Base-by-base conservation (phyloP, 2,888 invertebrate species). In the Stramonita haemastoma region DNA sequence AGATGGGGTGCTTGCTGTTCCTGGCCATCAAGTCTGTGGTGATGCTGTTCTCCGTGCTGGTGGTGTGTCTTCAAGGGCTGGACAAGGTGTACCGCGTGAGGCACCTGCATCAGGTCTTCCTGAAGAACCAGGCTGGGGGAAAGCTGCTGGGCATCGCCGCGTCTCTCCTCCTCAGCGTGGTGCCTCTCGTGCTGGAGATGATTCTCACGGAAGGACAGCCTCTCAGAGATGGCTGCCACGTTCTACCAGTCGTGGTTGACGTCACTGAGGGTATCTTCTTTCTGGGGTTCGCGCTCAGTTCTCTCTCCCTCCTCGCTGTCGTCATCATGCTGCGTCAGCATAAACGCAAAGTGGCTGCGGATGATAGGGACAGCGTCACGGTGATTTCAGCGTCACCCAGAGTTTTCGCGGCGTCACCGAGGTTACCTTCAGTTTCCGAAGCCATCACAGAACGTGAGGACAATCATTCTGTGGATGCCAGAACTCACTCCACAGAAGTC, bases 41-140 rank as follows among this genome's bases (percentile, higher is more conserved):
- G 83, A 88, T 88, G 36, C 70, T 88, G 11, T 81, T 81, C 66
- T 81, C 88, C 83, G 66, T 88, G 83, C 36, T 84, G 17, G 70
- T 66, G 5, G 66, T 83, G 6, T 22, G 46, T 0, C 84, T 88
- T 1, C 46, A 77, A 34, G 81, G 83, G 17, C 1, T 83, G 84
- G 88, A 88, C 66, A 88, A 84, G 34, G 26, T 88, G 57, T 66
- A 88, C 81, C 17, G 60, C 34, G 81, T 88, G 88, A n/a, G 36
- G 26, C 32, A 88, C 36, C 34, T 88, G 13, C 83, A 83, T 29
- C 22, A 22, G 26, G 83, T 79, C 17, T n/a, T n/a, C 83, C 13
- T 77, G 17, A 15, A 66, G 26, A 57, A 6, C 34, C 73, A 34
- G 26, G n/a, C 29, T 5, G 15, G 29, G 17, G 11, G 15, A 57